phyloP scores from a whole-genome alignment of 37 sponge, comb jelly and placozoan genomes.

The Axinella damicornis region DNA sequence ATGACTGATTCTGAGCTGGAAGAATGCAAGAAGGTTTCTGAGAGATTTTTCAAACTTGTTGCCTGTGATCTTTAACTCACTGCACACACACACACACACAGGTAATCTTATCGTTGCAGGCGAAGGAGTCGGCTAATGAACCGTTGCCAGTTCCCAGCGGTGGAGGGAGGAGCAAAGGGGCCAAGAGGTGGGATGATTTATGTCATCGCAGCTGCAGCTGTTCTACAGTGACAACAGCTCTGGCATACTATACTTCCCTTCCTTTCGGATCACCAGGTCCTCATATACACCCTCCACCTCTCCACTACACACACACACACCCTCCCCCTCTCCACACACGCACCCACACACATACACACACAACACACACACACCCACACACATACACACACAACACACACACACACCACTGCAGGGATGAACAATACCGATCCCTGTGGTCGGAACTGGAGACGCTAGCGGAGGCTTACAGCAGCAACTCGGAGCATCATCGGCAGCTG shows the following conservation, averaged over 20 bases:
- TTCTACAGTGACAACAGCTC: no score
- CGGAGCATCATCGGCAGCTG: slow-evolving; percentile 60
- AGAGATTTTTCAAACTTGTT: no score
- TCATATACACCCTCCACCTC: no score
- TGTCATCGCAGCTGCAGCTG: no score
- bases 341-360: no score
- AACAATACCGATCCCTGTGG: slow-evolving; percentile 86
- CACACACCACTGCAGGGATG: slow-evolving; percentile 65
- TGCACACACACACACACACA: not conserved
- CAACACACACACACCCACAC: not conserved
- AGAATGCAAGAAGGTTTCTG: slow-evolving; percentile 53
- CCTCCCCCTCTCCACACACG: no score
- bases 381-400: no score
- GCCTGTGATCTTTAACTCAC: no score
- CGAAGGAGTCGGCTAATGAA: slow-evolving; percentile 62
- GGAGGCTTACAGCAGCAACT: slow-evolving; percentile 45
- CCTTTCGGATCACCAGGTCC: no score
- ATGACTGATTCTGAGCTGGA: slow-evolving; percentile 65
- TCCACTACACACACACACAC: no score
- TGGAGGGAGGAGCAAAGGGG: slow-evolving; percentile 57
- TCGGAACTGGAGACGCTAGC: slow-evolving; percentile 69
- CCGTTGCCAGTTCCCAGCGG: slow-evolving; percentile 56
- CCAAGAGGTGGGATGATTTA: slow-evolving; percentile 45
- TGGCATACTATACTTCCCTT: no score
- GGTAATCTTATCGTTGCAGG: slow-evolving; percentile 57